Evolutionary conservation across 2,113 vertebrate genomes (phyloP).

Genomic region (Cricetomys ansorgei): DNA sequence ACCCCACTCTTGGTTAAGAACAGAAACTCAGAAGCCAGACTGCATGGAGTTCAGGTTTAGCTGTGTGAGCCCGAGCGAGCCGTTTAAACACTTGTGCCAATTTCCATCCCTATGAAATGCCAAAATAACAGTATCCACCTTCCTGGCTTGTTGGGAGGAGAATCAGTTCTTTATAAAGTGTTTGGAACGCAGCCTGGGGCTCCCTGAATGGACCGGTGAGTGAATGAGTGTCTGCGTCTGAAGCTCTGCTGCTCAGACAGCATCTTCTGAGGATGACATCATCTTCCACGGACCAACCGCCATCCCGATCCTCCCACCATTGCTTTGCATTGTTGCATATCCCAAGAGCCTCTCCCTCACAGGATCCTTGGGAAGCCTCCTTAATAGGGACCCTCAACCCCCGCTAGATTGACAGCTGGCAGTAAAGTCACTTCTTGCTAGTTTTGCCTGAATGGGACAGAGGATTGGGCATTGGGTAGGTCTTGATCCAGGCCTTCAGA

Average conservation of each 20-base stretch:
- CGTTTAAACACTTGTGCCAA: neutral
- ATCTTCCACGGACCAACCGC: too few species aligned
- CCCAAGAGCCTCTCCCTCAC: neutral
- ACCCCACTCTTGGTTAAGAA: neutral
- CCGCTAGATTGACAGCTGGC: neutral
- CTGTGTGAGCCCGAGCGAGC: neutral
- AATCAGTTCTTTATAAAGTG: neutral
- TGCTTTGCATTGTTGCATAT: neutral
- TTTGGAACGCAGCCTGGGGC: neutral
- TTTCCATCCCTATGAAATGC: neutral
- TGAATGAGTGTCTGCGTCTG: neutral
- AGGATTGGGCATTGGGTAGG: neutral
- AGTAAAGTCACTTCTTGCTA: neutral
- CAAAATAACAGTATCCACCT: neutral
- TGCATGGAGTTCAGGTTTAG: neutral
- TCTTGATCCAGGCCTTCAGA: neutral
- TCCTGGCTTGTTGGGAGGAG: neutral
- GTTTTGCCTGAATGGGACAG: neutral
- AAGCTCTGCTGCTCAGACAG: neutral
- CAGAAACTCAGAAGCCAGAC: neutral
- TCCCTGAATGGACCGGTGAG: too few species aligned
- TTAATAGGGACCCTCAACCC: neutral
- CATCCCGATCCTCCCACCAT: neutral
- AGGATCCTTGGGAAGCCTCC: neutral
- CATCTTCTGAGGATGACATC: neutral